Percentiles rank a stretch among this genome's conserved stretches.
These are phyloP conservation scores for Hyphantria cunea DNA, from an alignment of 1,140 invertebrate species.

Conservation along the genomic window DNA sequence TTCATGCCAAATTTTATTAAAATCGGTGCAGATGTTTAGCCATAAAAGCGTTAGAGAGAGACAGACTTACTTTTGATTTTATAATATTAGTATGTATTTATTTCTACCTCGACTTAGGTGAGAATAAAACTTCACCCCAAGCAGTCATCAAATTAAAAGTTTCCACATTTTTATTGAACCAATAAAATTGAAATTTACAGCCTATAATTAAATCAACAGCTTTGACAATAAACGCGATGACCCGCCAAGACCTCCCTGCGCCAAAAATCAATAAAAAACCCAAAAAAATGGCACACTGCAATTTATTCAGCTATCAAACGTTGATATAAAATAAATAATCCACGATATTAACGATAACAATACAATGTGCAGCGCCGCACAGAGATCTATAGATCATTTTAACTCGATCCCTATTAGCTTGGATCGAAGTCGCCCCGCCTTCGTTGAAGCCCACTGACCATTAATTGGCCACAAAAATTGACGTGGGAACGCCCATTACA, in stretches of 20 bases:
- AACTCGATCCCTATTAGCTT: constrained; percentile 74
- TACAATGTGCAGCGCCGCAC: constrained; percentile 59
- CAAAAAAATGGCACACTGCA: constrained; percentile 53
- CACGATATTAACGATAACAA: constrained; percentile 73
- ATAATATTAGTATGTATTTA: too few relatives aligned
- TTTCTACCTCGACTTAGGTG: too few relatives aligned
- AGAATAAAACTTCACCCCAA: too few relatives aligned
- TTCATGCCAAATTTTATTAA: too few relatives aligned
- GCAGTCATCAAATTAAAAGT: too few relatives aligned
- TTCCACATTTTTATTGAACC: too few relatives aligned
- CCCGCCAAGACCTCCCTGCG: constrained; percentile 28
- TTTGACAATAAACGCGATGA: neutral
- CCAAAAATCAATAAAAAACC: constrained; percentile 40
- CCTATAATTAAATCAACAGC: constrained; percentile 8
- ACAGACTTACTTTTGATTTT: too few relatives aligned
- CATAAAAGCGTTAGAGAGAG: too few relatives aligned
- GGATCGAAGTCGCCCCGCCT: constrained; percentile 64
- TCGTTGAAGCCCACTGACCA: constrained; percentile 75
- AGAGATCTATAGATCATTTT: constrained; percentile 78
- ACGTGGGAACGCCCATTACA: constrained; percentile 65
- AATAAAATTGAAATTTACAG: too few relatives aligned
- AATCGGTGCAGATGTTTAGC: too few relatives aligned
- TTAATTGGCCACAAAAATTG: constrained; percentile 73
- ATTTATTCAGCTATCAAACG: constrained; percentile 74
- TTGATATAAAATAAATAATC: constrained; percentile 71